phyloP scores from a whole-genome alignment of 2,113 vertebrate species.

The Trichechus manatus region DNA sequence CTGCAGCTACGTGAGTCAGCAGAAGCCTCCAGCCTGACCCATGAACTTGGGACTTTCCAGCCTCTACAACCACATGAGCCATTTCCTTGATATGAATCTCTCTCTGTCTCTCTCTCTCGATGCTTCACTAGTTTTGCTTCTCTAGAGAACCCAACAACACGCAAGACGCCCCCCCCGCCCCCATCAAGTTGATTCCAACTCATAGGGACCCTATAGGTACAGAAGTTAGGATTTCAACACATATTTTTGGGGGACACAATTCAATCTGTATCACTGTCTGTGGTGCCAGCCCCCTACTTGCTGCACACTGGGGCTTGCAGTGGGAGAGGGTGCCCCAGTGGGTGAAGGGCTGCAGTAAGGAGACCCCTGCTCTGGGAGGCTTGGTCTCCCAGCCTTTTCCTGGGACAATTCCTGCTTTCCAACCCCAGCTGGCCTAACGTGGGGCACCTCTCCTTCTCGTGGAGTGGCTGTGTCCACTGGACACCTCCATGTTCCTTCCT shows the following conservation, averaged over 20 bases:
- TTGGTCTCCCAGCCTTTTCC: background rate
- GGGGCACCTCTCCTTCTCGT: background rate
- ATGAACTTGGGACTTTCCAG: no score
- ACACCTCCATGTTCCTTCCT: background rate
- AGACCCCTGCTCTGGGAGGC: rapidly evolving
- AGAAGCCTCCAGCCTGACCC: no score
- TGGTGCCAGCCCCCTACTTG: rapidly evolving
- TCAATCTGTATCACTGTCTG: background rate
- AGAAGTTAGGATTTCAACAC: background rate
- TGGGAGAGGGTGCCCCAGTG: rapidly evolving
- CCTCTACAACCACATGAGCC: no score
- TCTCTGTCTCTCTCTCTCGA: no score
- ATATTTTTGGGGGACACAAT: background rate
- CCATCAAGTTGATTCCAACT: no score
- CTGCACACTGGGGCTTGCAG: background rate
- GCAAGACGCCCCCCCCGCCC: no score
- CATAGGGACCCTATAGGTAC: background rate
- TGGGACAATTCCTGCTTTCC: background rate
- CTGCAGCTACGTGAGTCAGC: no score
- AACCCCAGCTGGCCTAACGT: no score
- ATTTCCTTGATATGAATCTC: no score
- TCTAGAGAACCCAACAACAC: no score
- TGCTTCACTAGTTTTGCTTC: no score
- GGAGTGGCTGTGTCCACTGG: background rate
- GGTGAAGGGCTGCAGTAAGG: no score